Evolutionary conservation across 2,797 vertebrate genomes (phyloP).

Genomic region (Scarus forsteni): DNA sequence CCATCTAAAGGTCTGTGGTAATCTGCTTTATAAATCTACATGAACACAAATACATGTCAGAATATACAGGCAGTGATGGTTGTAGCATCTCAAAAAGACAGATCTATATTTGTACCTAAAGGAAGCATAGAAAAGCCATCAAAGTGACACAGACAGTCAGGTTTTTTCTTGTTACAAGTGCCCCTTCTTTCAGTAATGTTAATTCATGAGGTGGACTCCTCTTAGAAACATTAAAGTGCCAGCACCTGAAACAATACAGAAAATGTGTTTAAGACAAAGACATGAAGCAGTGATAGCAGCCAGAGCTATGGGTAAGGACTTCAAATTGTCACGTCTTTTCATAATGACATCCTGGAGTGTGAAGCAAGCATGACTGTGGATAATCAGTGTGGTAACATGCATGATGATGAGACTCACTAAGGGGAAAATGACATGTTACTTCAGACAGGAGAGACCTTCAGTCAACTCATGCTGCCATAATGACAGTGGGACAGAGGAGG

Average conservation of each 20-base stretch:
- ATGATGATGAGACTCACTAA: conserved; percentile 9
- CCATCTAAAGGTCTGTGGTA: no score
- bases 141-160: no score
- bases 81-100: no score
- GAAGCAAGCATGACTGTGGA: conserved; percentile 13
- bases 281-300: background rate
- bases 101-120: no score
- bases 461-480: background rate
- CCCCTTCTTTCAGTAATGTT: background rate
- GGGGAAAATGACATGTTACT: conserved; percentile 16
- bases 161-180: background rate
- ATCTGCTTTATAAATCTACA: no score
- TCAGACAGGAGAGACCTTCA: conserved; percentile 20
- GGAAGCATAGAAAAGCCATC: no score
- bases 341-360: conserved; percentile 31
- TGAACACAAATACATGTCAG: no score
- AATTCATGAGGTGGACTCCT: background rate
- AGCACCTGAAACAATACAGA: background rate
- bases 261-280: background rate
- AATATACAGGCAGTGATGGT: no score
- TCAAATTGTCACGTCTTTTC: conserved; percentile 10
- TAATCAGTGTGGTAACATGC: conserved; percentile 23
- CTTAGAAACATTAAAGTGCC: background rate
- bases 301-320: background rate
- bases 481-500: conserved; percentile 1